Evolutionary conservation across 2,113 vertebrate species (phyloP).

Genomic region (Puffinus mauretanicus): DNA sequence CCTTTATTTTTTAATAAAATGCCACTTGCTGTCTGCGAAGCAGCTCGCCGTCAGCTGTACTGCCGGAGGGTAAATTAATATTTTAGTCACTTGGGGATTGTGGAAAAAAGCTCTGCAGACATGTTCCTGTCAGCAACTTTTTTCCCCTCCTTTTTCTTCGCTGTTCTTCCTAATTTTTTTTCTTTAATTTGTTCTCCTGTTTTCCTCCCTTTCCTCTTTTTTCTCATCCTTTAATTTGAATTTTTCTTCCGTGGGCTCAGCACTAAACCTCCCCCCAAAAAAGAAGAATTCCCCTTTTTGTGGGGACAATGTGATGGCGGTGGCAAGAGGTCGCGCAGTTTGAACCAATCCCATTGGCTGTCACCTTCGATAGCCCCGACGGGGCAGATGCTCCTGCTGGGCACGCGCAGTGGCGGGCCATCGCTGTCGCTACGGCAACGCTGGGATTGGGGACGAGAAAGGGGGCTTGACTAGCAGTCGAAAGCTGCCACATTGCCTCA

Average conservation of each 20-base stretch:
- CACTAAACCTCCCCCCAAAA: neutral
- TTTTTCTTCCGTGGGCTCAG: neutral
- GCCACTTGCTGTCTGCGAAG: constrained; percentile 84
- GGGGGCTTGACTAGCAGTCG: constrained; percentile 82
- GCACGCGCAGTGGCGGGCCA: constrained; percentile 80
- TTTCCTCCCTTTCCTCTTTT: neutral
- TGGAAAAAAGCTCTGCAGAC: constrained; percentile 71
- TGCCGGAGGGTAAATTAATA: constrained; percentile 93
- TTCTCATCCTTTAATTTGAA: too few relatives aligned
- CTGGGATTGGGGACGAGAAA: constrained; percentile 70
- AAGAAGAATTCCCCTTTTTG: neutral
- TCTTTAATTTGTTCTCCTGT: neutral
- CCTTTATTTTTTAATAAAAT: constrained; percentile 85
- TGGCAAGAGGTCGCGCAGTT: constrained; percentile 74
- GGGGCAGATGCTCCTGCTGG: constrained; percentile 81
- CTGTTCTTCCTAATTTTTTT: constrained; percentile 26
- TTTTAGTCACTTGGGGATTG: constrained; percentile 90
- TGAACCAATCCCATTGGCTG: constrained; percentile 86
- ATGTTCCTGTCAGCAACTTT: constrained; percentile 84
- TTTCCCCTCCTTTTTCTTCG: constrained; percentile 32
- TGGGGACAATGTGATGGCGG: constrained; percentile 51
- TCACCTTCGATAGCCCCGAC: constrained; percentile 84
- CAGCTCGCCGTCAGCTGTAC: constrained; percentile 78
- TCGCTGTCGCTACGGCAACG: constrained; percentile 84
- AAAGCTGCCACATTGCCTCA: constrained; percentile 96